Evolutionary conservation across 2,888 invertebrate genomes (phyloP).

Genomic region (Piscicola geometra): DNA sequence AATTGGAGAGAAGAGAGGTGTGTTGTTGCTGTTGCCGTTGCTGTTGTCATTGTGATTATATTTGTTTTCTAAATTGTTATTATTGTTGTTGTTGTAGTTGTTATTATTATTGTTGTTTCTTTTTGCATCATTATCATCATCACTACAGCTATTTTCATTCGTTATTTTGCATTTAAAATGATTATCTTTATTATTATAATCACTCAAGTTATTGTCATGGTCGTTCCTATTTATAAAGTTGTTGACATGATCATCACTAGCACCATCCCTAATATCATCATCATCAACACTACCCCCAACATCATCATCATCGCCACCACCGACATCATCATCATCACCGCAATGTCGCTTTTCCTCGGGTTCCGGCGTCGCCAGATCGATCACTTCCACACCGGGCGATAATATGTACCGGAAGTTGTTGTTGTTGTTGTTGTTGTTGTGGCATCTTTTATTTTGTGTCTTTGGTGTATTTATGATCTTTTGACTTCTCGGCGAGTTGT

Average conservation of each 20-base stretch:
- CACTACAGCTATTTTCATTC: conserved; percentile 65
- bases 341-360: not conserved
- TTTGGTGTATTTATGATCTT: too few species aligned
- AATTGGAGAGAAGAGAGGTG: too few species aligned
- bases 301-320: not conserved
- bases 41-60: not conserved
- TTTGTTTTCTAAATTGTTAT: not conserved
- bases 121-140: conserved; percentile 21
- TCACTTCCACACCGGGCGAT: not conserved
- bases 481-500: too few species aligned
- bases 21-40: not conserved
- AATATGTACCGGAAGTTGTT: not conserved
- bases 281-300: not conserved
- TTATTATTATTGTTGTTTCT: not conserved
- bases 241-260: conserved; percentile 21
- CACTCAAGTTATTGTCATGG: conserved; percentile 21
- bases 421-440: not conserved
- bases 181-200: conserved; percentile 27
- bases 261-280: conserved; percentile 11
- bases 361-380: not conserved
- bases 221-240: conserved; percentile 17
- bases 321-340: not conserved
- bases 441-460: too few species aligned
- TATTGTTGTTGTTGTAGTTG: not conserved
- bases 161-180: not conserved